Percentiles rank a stretch among this genome's conserved stretches.
phyloP scores from a whole-genome alignment of 1,140 invertebrate genomes.

The Drosophila varians region DNA sequence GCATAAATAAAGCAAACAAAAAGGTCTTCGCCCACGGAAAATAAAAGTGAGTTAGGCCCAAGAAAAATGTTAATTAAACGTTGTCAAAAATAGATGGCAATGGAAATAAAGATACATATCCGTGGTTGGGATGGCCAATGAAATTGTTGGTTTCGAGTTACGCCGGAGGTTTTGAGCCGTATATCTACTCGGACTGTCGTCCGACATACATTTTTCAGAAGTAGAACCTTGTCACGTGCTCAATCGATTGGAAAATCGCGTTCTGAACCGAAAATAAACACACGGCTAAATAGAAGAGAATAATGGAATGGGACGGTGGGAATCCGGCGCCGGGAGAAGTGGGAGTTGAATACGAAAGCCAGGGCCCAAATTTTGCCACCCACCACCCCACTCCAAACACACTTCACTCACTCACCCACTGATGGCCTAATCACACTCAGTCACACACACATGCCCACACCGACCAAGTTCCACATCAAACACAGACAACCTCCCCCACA shows the following conservation, averaged over 20 bases:
- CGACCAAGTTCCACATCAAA: constrained; percentile 61
- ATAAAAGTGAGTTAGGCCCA: constrained; percentile 27
- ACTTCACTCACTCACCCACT: constrained; percentile 16
- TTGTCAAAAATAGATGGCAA: constrained; percentile 69
- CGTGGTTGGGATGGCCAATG: neutral
- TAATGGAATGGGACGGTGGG: constrained; percentile 37
- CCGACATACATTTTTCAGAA: constrained; percentile 53
- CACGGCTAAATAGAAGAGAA: constrained; percentile 75
- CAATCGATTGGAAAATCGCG: constrained; percentile 81
- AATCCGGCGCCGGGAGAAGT: neutral
- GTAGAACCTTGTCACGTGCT: constrained; percentile 75
- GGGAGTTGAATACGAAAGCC: constrained; percentile 19
- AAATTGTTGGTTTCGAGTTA: constrained; percentile 50
- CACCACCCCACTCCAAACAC: constrained; percentile 2
- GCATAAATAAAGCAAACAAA: constrained; percentile 72
- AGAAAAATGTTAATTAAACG: constrained; percentile 73
- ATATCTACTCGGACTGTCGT: constrained; percentile 8
- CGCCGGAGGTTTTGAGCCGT: constrained; percentile 46
- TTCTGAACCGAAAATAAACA: constrained; percentile 81
- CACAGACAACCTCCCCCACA: constrained; percentile 40
- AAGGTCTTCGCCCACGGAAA: constrained; percentile 46
- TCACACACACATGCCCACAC: constrained; percentile 15
- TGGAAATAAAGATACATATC: constrained; percentile 34
- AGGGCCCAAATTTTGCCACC: constrained; percentile 12
- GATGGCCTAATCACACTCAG: constrained; percentile 64